Conservation (phyloP, 2,888 invertebrate genomes). For the Timema podura region DNA sequence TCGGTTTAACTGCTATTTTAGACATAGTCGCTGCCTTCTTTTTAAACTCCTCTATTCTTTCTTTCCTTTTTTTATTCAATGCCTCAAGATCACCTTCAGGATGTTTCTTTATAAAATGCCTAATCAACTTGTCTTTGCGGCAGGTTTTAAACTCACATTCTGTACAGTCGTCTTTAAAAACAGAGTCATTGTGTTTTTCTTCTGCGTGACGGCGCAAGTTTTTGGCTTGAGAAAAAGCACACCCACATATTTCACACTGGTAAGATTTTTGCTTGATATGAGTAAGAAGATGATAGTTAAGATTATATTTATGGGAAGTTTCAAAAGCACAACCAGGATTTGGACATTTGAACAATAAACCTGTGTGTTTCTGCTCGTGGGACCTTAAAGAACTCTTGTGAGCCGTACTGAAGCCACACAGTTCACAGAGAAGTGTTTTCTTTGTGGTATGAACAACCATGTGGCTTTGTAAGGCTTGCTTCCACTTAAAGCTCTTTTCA, state of each 20-base stretch:
- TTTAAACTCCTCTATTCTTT: neutral
- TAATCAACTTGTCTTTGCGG: conserved; percentile 52
- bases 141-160: conserved; percentile 49
- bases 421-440: conserved; percentile 53
- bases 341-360: conserved; percentile 49
- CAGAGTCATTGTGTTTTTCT: conserved; percentile 38
- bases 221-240: conserved; percentile 53
- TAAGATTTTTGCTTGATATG: conserved; percentile 54
- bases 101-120: conserved; percentile 42
- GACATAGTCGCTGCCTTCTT: no score
- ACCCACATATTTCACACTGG: conserved; percentile 55
- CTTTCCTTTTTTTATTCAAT: conserved; percentile 11
- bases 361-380: conserved; percentile 51
- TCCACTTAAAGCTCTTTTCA: conserved; percentile 55
- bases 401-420: conserved; percentile 55
- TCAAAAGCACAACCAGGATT: conserved; percentile 47
- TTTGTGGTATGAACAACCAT: conserved; percentile 49
- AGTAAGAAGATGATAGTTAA: conserved; percentile 52
- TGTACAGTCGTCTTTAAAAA: conserved; percentile 42
- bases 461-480: conserved; percentile 54
- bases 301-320: conserved; percentile 51
- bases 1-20: no score
- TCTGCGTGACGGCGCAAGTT: conserved; percentile 47
- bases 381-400: conserved; percentile 53
- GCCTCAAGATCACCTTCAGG: conserved; percentile 20